Evolutionary conservation across 2,113 vertebrate species (phyloP).

Genomic region (human): GRCh38 chr11:14562501-14563000

Average conservation of each 20-base stretch:
- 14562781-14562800: no score
- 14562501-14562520: not conserved
- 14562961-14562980: not conserved
- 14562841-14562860: no score
- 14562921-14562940: not conserved
- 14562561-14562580: not conserved
- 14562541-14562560: not conserved
- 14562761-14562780: no score
- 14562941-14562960: not conserved
- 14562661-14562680: no score
- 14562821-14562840: no score
- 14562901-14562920: constrained; percentile 23
- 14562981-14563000: not conserved
- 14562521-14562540: not conserved
- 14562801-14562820: no score
- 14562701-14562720: no score
- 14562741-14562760: no score
- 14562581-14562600: not conserved
- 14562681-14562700: no score
- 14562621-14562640: not conserved
- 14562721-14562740: no score
- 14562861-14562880: not conserved
- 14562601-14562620: not conserved
- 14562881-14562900: constrained; percentile 24
- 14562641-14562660: no score